Conservation (phyloP, 1,140 invertebrate species). For the Drosophila prosaltans region DNA sequence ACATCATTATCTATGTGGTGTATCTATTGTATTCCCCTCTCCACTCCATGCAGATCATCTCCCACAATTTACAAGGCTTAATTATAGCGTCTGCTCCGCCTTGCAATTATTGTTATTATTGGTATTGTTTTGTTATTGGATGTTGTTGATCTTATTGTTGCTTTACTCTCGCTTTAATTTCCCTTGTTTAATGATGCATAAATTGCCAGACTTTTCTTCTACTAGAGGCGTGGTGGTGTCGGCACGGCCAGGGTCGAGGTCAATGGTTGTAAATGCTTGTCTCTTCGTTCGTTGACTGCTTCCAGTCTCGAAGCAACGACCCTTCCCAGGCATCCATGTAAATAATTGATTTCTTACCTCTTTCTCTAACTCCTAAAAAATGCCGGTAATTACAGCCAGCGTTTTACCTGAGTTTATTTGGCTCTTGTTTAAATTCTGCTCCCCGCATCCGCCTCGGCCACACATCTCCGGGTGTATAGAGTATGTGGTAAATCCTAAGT, state of each 20-base stretch:
- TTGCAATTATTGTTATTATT: slow-evolving; percentile 49
- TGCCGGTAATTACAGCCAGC: slow-evolving; percentile 34
- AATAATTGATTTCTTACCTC: slow-evolving; percentile 78
- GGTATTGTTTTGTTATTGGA: slow-evolving; percentile 62
- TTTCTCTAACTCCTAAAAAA: slow-evolving; percentile 45
- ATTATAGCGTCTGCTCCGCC: slow-evolving; percentile 47
- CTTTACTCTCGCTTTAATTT: slow-evolving; percentile 52
- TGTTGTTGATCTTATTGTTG: slow-evolving; percentile 32
- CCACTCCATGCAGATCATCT: neutral
- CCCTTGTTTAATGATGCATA: slow-evolving; percentile 66
- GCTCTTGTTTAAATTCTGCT: slow-evolving; percentile 47
- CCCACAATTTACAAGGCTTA: slow-evolving; percentile 42
- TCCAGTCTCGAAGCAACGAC: neutral
- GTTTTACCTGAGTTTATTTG: slow-evolving; percentile 26
- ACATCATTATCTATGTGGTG: neutral
- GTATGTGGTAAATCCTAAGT: slow-evolving; percentile 62
- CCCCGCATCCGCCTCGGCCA: slow-evolving; percentile 23
- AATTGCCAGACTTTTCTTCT: slow-evolving; percentile 56
- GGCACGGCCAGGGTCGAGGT: slow-evolving; percentile 62
- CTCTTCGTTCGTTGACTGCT: slow-evolving; percentile 50
- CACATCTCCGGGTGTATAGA: slow-evolving; percentile 20
- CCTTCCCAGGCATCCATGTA: slow-evolving; percentile 29
- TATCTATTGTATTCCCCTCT: neutral
- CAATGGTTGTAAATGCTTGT: slow-evolving; percentile 48
- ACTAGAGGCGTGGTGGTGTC: slow-evolving; percentile 33